Percentiles rank a stretch among this genome's conserved stretches.
Conservation (phyloP, 2,888 invertebrate genomes). For the Melangyna quadrimaculata region DNA sequence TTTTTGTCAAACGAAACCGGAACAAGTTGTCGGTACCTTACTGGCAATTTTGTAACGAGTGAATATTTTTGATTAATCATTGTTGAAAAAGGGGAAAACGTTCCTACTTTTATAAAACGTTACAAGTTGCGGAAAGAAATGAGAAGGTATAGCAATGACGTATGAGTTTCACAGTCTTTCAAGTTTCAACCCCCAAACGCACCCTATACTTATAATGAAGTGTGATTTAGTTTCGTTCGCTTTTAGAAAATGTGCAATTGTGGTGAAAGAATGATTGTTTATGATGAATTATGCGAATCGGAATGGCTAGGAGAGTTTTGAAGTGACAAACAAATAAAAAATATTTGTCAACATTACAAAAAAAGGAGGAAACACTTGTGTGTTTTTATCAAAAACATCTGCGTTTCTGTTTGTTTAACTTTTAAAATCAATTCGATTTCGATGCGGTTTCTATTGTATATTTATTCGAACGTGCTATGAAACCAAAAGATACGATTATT, state of each 20-base stretch:
- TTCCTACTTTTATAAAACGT: background rate
- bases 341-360: background rate
- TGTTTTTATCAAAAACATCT: background rate
- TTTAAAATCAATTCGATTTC: background rate
- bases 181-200: background rate
- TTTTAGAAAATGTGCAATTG: background rate
- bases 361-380: background rate
- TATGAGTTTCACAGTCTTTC: background rate
- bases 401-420: background rate
- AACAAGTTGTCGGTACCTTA: slow-evolving; percentile 11
- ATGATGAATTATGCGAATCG: background rate
- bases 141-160: no score
- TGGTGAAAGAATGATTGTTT: background rate
- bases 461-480: background rate
- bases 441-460: background rate
- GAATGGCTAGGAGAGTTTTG: background rate
- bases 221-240: slow-evolving; percentile 7
- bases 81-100: background rate
- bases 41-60: slow-evolving; percentile 18
- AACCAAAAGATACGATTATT: background rate
- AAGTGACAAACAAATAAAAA: background rate
- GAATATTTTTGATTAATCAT: slow-evolving; percentile 42
- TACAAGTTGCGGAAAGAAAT: slow-evolving; percentile 7
- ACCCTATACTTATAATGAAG: slow-evolving; percentile 10
- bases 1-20: slow-evolving; percentile 12